Percentiles rank a stretch among this genome's conserved stretches.
Conservation (phyloP, 2,888 invertebrate species). For the Microlaimidae sp. region DNA sequence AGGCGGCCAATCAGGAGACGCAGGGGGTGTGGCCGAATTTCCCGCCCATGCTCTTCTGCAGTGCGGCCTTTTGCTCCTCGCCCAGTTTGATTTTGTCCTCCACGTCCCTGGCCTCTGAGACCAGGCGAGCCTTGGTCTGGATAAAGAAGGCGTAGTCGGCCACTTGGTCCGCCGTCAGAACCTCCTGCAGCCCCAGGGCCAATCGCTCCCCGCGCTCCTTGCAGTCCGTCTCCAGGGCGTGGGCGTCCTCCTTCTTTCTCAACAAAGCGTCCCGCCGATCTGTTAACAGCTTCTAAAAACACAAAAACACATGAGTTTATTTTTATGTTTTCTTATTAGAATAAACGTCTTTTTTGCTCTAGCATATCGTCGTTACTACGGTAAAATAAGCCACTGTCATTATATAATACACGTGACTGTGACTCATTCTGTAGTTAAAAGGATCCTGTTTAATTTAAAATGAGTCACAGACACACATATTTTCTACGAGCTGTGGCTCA, state of each 20-base stretch:
- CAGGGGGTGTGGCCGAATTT: too few relatives aligned
- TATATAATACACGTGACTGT: too few relatives aligned
- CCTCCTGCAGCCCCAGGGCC: not conserved
- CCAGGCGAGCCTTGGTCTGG: not conserved
- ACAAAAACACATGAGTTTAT: too few relatives aligned
- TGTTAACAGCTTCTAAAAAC: not conserved
- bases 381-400: too few relatives aligned
- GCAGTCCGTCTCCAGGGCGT: not conserved
- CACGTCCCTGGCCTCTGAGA: not conserved
- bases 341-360: too few relatives aligned
- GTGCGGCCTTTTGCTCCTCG: not conserved
- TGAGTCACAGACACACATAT: too few relatives aligned
- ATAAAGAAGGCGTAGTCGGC: not conserved
- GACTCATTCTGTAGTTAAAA: too few relatives aligned
- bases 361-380: too few relatives aligned
- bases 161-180: not conserved
- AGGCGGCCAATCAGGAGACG: too few relatives aligned
- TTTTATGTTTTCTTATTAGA: too few relatives aligned
- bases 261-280: not conserved
- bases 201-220: not conserved
- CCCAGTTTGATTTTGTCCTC: not conserved
- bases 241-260: not conserved
- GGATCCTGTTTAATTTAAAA: too few relatives aligned
- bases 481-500: too few relatives aligned
- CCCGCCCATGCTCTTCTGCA: not conserved